Base-by-base conservation (phyloP, 2,113 vertebrate species). In the Pituophis catenifer region DNA sequence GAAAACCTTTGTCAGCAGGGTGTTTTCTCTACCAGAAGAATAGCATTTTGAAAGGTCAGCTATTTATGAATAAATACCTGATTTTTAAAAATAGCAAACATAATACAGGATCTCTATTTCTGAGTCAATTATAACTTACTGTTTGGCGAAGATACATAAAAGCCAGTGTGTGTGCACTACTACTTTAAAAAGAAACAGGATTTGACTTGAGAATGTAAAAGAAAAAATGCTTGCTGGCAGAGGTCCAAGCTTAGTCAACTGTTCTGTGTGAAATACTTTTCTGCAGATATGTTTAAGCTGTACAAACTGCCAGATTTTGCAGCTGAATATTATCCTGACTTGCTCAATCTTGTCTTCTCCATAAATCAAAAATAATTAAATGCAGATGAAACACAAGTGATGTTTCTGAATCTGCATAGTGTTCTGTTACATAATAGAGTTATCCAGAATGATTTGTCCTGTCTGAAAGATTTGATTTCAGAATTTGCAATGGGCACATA, bases 201-300 rank as follows among this genome's bases (percentile, higher is more conserved):
- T 12, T 91, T 89, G 90, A n/a, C 50, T n/a, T 59, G 54, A 86
- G 48, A 90, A 90, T 59, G 65, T 86, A 59, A 59, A 93, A 85
- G 50, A 94, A 91, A 94, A 93, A 54, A 52, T 87, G 57, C 81
- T 52, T 91, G 90, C 88, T 94, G 96, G 91, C 44, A 93, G 88
- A 91, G 65, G 93, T 93, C 91, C 94, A 93, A 94, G 92, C 93
- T 94, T 91, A 93, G 94, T 93, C 93, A 93, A 9, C 93, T 95
- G 89, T 89, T 94, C 29, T 94, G 92, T 53, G 88, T 65, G 86
- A 93, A 95, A 86, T 87, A 90, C 94, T 90, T 53, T 94, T 94
- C 44, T 93, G 89, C 90, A 91, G 50, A 93, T n/a, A 59, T 57
- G 0, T 13, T 75, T 24, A 10, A 0, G 88, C 29, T 1, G 33